phyloP scores from a whole-genome alignment of 2,888 invertebrate genomes.

The Deroplatys truncata region DNA sequence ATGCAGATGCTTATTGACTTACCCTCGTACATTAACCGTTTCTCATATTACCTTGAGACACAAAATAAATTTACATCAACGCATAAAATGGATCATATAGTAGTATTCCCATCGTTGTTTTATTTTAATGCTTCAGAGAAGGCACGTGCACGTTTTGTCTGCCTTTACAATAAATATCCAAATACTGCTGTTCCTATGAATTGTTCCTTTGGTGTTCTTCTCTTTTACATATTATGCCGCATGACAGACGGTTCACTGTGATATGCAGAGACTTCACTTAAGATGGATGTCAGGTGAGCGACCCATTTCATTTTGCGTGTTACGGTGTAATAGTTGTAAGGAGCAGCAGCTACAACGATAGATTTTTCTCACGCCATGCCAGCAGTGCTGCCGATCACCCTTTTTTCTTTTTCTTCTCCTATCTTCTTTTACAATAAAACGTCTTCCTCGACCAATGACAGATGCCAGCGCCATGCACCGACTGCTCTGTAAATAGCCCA shows the following conservation, averaged over 20 bases:
- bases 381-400: not conserved
- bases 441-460: not conserved
- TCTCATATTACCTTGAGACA: no score
- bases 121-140: no score
- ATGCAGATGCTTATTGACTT: no score
- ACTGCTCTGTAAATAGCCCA: not conserved
- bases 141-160: no score
- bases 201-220: no score
- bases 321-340: not conserved
- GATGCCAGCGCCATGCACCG: not conserved
- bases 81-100: no score
- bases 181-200: no score
- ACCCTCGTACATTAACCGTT: no score
- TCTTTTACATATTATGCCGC: no score
- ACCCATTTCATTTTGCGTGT: not conserved
- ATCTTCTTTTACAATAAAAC: not conserved
- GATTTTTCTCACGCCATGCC: not conserved
- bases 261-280: not conserved
- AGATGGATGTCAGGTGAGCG: not conserved
- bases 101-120: no score
- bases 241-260: not conserved
- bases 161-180: no score
- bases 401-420: not conserved
- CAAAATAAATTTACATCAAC: no score
- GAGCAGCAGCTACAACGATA: not conserved